phyloP scores from a whole-genome alignment of 92 coral and sea anemone species.

The Virgularia gustaviana region DNA sequence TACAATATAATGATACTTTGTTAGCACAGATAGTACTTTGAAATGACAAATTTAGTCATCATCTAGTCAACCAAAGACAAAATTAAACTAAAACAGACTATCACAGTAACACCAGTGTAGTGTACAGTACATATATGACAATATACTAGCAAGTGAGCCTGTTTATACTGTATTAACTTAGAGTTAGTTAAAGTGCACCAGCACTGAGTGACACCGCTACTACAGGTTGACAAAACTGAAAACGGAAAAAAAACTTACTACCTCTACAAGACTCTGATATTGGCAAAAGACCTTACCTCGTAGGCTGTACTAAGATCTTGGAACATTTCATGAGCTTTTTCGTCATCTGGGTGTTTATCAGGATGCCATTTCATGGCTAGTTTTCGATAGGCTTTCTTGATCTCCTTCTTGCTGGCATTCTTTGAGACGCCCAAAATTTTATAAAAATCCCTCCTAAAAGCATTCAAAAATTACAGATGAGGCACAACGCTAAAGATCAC shows the following conservation, averaged over 20 bases:
- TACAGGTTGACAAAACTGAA: not conserved
- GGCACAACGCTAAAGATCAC: not conserved
- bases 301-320: conserved; percentile 94
- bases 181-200: no score
- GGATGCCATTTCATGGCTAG: conserved; percentile 99
- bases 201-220: no score
- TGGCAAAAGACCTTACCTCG: conserved; percentile 64
- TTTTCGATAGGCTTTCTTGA: conserved; percentile 96
- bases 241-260: not conserved
- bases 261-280: conserved; percentile 3
- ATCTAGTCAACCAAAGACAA: no score
- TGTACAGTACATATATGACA: no score
- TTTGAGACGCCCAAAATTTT: conserved; percentile 95
- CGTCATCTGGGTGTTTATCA: conserved; percentile 90
- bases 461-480: conserved; percentile 1
- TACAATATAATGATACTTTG: no score
- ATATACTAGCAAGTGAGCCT: no score
- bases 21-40: no score
- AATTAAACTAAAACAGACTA: no score
- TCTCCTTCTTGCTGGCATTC: conserved; percentile 90
- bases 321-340: conserved; percentile 91
- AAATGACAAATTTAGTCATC: no score
- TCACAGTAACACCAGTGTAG: no score
- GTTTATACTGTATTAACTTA: no score
- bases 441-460: conserved; percentile 87